Conservation (phyloP, 2,113 vertebrate species). For the Centropus bengalensis region DNA sequence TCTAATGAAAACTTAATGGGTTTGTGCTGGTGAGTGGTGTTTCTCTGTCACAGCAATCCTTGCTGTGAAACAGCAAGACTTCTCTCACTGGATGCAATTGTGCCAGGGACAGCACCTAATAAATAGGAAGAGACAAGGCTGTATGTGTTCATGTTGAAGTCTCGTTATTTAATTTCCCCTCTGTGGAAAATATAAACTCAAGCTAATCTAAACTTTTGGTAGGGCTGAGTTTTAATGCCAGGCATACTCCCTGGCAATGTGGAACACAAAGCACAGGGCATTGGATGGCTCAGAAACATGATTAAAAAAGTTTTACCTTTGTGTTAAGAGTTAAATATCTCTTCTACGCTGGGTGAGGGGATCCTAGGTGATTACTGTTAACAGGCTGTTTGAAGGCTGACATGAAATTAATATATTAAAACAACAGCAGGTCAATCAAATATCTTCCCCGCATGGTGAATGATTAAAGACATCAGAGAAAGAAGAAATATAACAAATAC, state of each 20-base stretch:
- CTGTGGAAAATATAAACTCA: background rate
- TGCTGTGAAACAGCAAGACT: conserved; percentile 17
- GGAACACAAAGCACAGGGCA: accelerated
- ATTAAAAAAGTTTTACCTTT: background rate
- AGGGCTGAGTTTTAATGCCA: background rate
- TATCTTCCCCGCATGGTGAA: conserved; percentile 53
- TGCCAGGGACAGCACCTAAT: background rate
- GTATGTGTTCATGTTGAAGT: background rate
- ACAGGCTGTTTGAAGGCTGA: background rate
- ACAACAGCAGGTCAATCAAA: conserved; percentile 50
- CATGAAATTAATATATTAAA: conserved; percentile 60
- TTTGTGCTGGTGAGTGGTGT: conserved; percentile 13
- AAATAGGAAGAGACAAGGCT: conserved; percentile 25
- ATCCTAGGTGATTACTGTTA: conserved; percentile 16
- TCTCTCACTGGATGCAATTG: background rate
- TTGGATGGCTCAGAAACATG: background rate
- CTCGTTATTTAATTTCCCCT: background rate
- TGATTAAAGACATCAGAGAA: conserved; percentile 46
- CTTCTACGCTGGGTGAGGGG: background rate
- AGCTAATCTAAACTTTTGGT: background rate
- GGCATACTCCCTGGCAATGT: accelerated
- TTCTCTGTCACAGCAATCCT: conserved; percentile 44
- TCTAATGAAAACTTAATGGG: conserved; percentile 62
- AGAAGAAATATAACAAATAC: conserved; percentile 44
- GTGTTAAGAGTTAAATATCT: conserved; percentile 28